These are phyloP conservation scores for zebrafish (Danio rerio) DNA, from an alignment of 2,113 vertebrate species.

Conservation along the genomic window GRCz12tu NC_133181.1:16887501-16888000, in stretches of 20 bases:
- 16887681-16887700: conserved; percentile 62
- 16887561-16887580: too few species aligned
- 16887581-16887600: too few species aligned
- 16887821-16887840: conserved; percentile 40
- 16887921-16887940: neutral
- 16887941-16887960: too few species aligned
- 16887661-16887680: neutral
- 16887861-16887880: neutral
- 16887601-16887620: too few species aligned
- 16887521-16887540: too few species aligned
- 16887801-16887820: conserved; percentile 47
- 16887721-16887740: conserved; percentile 72
- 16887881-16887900: conserved; percentile 19
- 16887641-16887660: neutral
- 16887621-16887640: too few species aligned
- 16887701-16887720: conserved; percentile 84
- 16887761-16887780: conserved; percentile 46
- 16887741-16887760: conserved; percentile 48
- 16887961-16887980: neutral
- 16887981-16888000: neutral
- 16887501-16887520: too few species aligned
- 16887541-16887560: too few species aligned
- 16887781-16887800: conserved; percentile 58
- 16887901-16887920: conserved; percentile 26
- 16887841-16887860: conserved; percentile 37